phyloP scores from a whole-genome alignment of 2,113 vertebrate species.

The Cheilinus undulatus region DNA sequence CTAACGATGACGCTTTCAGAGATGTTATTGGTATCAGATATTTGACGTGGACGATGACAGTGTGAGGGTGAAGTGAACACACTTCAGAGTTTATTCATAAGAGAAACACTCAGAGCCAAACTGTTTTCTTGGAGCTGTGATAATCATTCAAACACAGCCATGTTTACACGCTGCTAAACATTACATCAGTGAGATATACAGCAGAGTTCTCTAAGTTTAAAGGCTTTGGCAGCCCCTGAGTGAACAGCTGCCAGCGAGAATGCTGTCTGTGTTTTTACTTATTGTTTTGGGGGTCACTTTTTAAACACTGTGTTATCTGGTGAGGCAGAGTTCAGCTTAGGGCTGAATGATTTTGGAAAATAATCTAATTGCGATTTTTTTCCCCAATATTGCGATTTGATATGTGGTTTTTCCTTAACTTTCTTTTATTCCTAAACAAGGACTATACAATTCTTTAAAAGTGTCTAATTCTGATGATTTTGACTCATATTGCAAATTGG shows the following conservation, averaged over 20 bases:
- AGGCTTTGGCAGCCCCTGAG: neutral
- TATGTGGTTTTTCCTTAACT: too few species aligned
- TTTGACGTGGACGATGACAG: constrained; percentile 33
- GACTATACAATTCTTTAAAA: too few species aligned
- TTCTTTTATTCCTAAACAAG: too few species aligned
- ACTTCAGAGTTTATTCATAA: constrained; percentile 46
- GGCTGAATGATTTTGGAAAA: too few species aligned
- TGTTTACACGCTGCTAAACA: neutral
- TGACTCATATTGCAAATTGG: too few species aligned
- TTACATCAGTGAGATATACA: neutral
- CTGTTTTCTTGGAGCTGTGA: neutral
- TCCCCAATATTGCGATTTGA: too few species aligned
- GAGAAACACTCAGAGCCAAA: constrained; percentile 10
- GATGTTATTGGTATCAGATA: constrained; percentile 23
- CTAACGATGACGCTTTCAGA: constrained; percentile 17
- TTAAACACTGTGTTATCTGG: neutral
- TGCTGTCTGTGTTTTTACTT: neutral
- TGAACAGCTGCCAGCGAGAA: neutral
- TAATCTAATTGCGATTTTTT: too few species aligned
- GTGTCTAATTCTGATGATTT: too few species aligned
- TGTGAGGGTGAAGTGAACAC: constrained; percentile 8
- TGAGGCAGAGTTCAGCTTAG: neutral
- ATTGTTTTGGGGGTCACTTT: neutral
- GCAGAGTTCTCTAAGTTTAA: neutral
- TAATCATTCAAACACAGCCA: constrained; percentile 3